Conservation (phyloP, 2,113 vertebrate genomes). For the Piprites chloris region DNA sequence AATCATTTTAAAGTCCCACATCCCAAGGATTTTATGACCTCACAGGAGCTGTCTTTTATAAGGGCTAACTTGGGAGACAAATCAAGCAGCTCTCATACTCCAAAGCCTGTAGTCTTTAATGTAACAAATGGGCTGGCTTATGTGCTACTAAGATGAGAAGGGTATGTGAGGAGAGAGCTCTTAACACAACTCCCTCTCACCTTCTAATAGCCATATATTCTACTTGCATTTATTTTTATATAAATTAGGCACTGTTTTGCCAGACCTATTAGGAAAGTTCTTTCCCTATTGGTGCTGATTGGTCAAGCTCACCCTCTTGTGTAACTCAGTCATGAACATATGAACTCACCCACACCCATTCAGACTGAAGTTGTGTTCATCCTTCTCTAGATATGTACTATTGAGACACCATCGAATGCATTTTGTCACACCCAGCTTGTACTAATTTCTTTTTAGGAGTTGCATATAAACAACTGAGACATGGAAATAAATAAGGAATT, state of each 20-base stretch:
- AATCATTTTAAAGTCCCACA: neutral
- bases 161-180: neutral
- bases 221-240: neutral
- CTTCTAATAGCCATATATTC: neutral
- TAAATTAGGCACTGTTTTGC: neutral
- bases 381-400: neutral
- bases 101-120: neutral
- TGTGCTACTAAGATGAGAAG: rapidly evolving
- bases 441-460: neutral
- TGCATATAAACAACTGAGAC: neutral
- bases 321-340: neutral
- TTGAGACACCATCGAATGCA: neutral
- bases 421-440: neutral
- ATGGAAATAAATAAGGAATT: neutral
- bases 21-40: neutral
- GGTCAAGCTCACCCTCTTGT: neutral
- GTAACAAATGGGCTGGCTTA: neutral
- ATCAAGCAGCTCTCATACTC: neutral
- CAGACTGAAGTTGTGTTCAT: neutral
- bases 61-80: neutral
- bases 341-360: neutral
- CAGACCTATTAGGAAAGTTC: neutral
- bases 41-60: neutral
- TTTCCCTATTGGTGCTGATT: neutral
- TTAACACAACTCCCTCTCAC: neutral